Percentiles rank a stretch among this genome's conserved stretches.
Evolutionary conservation across 2,113 vertebrate species (phyloP).

Genomic region (Pygathrix nemaeus): DNA sequence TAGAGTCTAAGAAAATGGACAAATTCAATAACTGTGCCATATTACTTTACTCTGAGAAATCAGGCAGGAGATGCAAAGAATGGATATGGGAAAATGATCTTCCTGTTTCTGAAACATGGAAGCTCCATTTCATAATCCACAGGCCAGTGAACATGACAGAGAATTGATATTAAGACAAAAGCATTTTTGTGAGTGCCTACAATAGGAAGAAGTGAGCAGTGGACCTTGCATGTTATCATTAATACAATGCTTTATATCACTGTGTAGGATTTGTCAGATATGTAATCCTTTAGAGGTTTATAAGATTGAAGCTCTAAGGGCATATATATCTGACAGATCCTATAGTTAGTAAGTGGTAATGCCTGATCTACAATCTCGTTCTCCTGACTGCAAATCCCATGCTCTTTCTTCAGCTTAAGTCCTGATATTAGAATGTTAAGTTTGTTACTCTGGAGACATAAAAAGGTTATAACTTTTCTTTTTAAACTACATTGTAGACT

Average conservation of each 20-base stretch:
- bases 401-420: neutral
- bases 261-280: too few relatives aligned
- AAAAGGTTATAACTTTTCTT: neutral
- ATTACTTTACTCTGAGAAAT: neutral
- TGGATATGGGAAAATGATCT: neutral
- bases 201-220: neutral
- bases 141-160: neutral
- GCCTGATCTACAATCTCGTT: neutral
- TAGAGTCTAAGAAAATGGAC: neutral
- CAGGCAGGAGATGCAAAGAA: neutral
- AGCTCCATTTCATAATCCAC: neutral
- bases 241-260: neutral
- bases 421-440: neutral
- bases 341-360: neutral
- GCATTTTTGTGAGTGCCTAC: neutral
- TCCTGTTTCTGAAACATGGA: neutral
- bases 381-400: neutral
- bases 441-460: neutral
- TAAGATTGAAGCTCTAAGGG: neutral
- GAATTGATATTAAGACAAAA: neutral
- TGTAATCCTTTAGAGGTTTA: neutral
- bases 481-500: neutral
- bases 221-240: neutral
- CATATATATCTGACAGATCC: neutral
- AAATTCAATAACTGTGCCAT: conserved; percentile 11